Evolutionary conservation across 2,797 vertebrate genomes (phyloP).

Genomic region (Helicolenus hilgendorfi): DNA sequence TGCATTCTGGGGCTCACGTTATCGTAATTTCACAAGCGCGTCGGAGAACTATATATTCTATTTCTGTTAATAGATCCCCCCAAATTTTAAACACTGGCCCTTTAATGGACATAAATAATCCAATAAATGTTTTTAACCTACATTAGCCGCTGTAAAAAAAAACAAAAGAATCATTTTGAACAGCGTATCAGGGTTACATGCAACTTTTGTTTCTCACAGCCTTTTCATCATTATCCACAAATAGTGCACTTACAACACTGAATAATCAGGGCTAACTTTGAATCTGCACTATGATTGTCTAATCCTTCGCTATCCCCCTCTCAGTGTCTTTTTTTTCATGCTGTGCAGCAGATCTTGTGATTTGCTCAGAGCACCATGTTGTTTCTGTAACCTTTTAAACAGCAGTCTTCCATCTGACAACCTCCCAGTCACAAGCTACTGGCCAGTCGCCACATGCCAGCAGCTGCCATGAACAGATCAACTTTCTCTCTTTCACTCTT

Average conservation of each 20-base stretch:
- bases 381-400: slow-evolving; percentile 89
- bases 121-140: not conserved
- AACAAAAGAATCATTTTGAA: not conserved
- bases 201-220: slow-evolving; percentile 4
- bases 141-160: not conserved
- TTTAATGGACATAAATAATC: not conserved
- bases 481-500: slow-evolving; percentile 54
- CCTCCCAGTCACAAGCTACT: slow-evolving; percentile 89
- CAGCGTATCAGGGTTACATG: not conserved
- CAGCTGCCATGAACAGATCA: slow-evolving; percentile 70
- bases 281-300: slow-evolving; percentile 22
- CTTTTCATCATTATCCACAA: slow-evolving; percentile 55
- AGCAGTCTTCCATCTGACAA: slow-evolving; percentile 82
- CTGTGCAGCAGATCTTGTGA: slow-evolving; percentile 88
- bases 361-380: slow-evolving; percentile 87
- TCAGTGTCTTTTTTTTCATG: slow-evolving; percentile 40
- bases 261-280: slow-evolving; percentile 33
- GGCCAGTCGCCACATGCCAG: slow-evolving; percentile 83
- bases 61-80: no score
- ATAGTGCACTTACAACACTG: slow-evolving; percentile 25
- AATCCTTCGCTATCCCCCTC: slow-evolving; percentile 40
- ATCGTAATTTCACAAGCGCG: no score
- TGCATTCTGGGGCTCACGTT: no score
- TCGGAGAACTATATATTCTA: no score
- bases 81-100: not conserved